A percentile compares a stretch with the other conserved stretches of the same genome.
phyloP scores from a whole-genome alignment of 2,113 vertebrate genomes.

The Bubo scandiacus region DNA sequence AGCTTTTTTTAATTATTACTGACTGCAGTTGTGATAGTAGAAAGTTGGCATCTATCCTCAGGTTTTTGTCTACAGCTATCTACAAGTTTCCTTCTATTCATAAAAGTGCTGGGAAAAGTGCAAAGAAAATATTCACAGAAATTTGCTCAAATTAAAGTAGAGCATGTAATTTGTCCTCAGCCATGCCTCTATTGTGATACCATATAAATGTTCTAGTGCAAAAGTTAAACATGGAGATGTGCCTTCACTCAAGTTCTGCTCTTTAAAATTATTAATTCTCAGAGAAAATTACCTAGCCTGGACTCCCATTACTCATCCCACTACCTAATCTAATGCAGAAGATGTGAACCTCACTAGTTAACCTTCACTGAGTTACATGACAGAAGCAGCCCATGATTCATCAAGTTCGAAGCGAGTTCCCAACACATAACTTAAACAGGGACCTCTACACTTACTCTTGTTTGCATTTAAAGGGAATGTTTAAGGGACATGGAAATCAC shows the following conservation, averaged over 20 bases:
- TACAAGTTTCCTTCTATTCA: neutral
- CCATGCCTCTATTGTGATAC: neutral
- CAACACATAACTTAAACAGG: neutral
- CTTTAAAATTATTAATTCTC: neutral
- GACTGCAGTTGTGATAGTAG: neutral
- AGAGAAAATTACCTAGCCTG: neutral
- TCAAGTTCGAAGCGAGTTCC: neutral
- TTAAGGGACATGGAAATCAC: neutral
- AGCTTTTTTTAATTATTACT: neutral
- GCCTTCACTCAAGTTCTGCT: neutral
- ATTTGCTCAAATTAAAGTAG: neutral
- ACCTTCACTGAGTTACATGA: neutral
- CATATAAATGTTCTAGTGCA: neutral
- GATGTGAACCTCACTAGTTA: neutral
- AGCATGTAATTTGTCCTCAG: neutral
- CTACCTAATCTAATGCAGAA: neutral
- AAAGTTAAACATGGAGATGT: neutral
- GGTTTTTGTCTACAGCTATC: neutral
- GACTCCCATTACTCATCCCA: neutral
- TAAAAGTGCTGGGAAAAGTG: neutral
- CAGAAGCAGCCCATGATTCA: neutral
- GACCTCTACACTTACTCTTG: neutral
- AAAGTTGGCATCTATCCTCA: neutral
- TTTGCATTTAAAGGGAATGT: neutral
- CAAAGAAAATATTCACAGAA: neutral